phyloP scores from a whole-genome alignment of 37 sponge, comb jelly and placozoan genomes.

The Aplysina aerophoba region DNA sequence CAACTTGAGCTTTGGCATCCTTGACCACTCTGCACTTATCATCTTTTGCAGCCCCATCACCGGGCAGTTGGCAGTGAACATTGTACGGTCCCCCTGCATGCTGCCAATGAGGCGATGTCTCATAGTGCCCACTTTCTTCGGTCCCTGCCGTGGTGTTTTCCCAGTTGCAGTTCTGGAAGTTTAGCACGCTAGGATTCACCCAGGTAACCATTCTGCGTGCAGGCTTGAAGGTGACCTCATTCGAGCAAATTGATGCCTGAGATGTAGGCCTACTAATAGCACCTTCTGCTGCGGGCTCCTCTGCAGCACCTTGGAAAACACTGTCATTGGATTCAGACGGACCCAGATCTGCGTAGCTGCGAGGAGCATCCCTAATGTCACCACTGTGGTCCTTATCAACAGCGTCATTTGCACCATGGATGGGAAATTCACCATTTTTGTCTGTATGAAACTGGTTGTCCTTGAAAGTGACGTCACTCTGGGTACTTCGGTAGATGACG shows the following conservation, averaged over 20 bases:
- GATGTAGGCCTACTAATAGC: background rate
- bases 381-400: background rate
- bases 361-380: background rate
- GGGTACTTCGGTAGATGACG: no score
- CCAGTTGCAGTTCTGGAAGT: background rate
- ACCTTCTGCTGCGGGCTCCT: background rate
- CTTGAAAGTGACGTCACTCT: no score
- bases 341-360: conserved; percentile 11
- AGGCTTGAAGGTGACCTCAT: background rate
- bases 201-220: background rate
- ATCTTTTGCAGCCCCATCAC: no score
- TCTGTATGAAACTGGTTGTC: no score
- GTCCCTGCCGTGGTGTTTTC: no score
- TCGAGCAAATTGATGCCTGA: conserved; percentile 6
- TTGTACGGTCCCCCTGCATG: no score
- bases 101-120: no score
- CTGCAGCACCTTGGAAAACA: background rate
- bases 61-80: background rate
- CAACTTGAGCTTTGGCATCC: background rate
- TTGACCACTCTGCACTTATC: background rate
- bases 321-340: conserved; percentile 16
- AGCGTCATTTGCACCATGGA: background rate
- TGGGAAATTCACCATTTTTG: background rate
- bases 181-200: conserved; percentile 7
- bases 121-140: no score